Evolutionary conservation across 2,888 invertebrate genomes (phyloP).

Genomic region (Tubulanus polymorphus): DNA sequence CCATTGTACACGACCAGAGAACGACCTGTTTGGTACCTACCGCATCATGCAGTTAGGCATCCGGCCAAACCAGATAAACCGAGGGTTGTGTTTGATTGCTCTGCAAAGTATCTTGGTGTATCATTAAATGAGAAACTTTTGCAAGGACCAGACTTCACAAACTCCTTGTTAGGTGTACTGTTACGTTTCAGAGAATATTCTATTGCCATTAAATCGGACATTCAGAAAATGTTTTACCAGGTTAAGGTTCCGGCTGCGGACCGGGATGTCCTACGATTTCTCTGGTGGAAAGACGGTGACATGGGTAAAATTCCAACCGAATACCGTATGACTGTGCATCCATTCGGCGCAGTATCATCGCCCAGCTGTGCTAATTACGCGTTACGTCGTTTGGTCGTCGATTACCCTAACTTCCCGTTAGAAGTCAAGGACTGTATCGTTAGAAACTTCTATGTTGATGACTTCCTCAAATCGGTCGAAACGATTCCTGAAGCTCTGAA

Average conservation of each 20-base stretch:
- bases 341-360: slow-evolving; percentile 5
- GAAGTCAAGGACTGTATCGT: neutral
- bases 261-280: slow-evolving; percentile 1
- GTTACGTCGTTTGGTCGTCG: neutral
- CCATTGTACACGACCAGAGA: neutral
- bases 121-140: neutral
- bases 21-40: slow-evolving; percentile 2
- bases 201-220: slow-evolving; percentile 1
- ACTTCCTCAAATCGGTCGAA: neutral
- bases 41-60: neutral
- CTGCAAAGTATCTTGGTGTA: slow-evolving; percentile 1
- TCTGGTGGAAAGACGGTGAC: slow-evolving; percentile 2
- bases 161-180: slow-evolving; percentile 1
- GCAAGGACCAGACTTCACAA: neutral
- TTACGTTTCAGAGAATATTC: neutral
- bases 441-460: slow-evolving; percentile 4
- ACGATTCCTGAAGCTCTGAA: neutral
- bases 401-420: neutral
- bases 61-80: slow-evolving; percentile 1
- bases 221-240: slow-evolving; percentile 1
- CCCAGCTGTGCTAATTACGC: slow-evolving; percentile 4
- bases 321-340: slow-evolving; percentile 6
- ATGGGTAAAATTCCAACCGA: neutral
- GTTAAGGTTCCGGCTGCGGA: neutral
- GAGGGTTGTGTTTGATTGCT: slow-evolving; percentile 15